Percentiles rank a stretch among this genome's conserved stretches.
phyloP scores from a whole-genome alignment of 2,888 invertebrate genomes.

The Drosophila kokeensis region DNA sequence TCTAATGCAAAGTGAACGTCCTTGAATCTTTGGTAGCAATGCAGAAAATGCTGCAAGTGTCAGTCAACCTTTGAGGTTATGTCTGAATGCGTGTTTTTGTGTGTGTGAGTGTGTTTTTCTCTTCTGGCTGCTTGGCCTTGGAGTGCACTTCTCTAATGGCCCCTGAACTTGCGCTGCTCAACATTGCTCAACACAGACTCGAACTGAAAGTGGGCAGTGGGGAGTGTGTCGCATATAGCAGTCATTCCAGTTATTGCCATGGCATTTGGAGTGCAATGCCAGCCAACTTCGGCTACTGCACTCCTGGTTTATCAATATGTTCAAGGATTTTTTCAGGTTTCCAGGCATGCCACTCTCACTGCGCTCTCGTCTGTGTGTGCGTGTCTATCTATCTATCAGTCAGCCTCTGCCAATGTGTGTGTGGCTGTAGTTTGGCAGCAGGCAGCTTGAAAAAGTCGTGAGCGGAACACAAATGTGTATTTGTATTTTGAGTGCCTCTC shows the following conservation, averaged over 20 bases:
- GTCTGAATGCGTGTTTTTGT: not conserved
- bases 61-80: slow-evolving; percentile 29
- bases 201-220: not conserved
- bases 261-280: slow-evolving; percentile 50
- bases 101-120: not conserved
- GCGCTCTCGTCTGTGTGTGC: not conserved
- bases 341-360: slow-evolving; percentile 46
- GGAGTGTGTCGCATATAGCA: slow-evolving; percentile 23
- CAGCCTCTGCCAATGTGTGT: slow-evolving; percentile 4
- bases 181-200: slow-evolving; percentile 7
- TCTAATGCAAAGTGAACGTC: slow-evolving; percentile 12
- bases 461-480: slow-evolving; percentile 19
- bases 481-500: slow-evolving; percentile 18
- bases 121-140: slow-evolving; percentile 28
- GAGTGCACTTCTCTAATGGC: slow-evolving; percentile 58
- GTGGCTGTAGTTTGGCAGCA: slow-evolving; percentile 27
- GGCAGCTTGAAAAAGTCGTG: slow-evolving; percentile 47
- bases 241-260: slow-evolving; percentile 67
- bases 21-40: slow-evolving; percentile 7
- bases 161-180: slow-evolving; percentile 13
- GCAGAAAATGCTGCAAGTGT: slow-evolving; percentile 12
- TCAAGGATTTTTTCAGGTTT: slow-evolving; percentile 82
- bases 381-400: not conserved
- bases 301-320: slow-evolving; percentile 81
- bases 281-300: slow-evolving; percentile 69